Percentiles rank a stretch among this genome's conserved stretches.
Conservation (phyloP, 2,113 vertebrate species). For the Rutilus rutilus region DNA sequence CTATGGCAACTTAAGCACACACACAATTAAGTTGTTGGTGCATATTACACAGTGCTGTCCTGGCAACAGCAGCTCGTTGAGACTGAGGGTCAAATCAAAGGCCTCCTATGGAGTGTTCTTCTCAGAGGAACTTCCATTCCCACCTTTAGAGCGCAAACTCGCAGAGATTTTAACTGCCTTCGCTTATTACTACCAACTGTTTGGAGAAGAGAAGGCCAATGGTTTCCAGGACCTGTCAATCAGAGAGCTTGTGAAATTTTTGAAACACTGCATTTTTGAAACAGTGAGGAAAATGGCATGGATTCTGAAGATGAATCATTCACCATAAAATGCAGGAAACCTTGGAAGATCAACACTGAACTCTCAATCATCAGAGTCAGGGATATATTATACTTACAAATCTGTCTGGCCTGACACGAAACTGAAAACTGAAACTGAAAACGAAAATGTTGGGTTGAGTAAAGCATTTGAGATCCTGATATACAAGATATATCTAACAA, state of each 20-base stretch:
- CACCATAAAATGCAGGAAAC: background rate
- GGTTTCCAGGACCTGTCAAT: constrained; percentile 23
- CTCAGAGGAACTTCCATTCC: constrained; percentile 16
- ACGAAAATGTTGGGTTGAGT: background rate
- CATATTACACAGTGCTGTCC: constrained; percentile 36
- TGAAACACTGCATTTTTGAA: background rate
- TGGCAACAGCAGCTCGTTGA: constrained; percentile 22
- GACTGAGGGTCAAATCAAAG: constrained; percentile 33
- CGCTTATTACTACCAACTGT: constrained; percentile 25
- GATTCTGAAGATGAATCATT: constrained; percentile 5
- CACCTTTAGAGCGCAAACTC: constrained; percentile 27
- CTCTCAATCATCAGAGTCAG: background rate
- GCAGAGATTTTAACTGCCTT: background rate
- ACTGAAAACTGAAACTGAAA: background rate
- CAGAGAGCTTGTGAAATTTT: constrained; percentile 29
- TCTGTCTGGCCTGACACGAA: background rate
- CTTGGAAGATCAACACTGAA: constrained; percentile 7
- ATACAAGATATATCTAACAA: background rate
- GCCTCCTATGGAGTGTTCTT: constrained; percentile 17
- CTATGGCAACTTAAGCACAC: constrained; percentile 40
- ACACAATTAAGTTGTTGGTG: constrained; percentile 49
- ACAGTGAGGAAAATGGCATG: background rate
- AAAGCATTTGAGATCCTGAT: background rate
- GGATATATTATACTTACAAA: background rate
- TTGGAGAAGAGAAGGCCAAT: background rate